Percentiles rank a stretch among this genome's conserved stretches.
phyloP scores from a whole-genome alignment of 2,888 invertebrate species.

The Hypomecis punctinalis region DNA sequence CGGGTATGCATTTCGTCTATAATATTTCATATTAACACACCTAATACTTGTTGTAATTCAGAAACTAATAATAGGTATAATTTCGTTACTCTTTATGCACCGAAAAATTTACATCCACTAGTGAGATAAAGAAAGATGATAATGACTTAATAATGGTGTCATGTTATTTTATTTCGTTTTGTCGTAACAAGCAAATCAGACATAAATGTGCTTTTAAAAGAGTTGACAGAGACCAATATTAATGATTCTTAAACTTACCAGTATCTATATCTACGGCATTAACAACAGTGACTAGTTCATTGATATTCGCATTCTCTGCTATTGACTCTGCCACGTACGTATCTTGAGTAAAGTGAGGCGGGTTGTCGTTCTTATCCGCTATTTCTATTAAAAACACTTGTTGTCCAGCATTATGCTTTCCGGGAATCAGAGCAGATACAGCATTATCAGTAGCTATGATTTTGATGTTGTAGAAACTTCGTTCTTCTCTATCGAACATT shows the following conservation, averaged over 20 bases:
- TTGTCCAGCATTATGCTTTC: slow-evolving; percentile 89
- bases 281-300: slow-evolving; percentile 94
- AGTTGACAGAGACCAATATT: no score
- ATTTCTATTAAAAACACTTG: slow-evolving; percentile 96
- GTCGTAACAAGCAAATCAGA: no score
- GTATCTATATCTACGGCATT: slow-evolving; percentile 95
- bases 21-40: no score
- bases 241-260: slow-evolving; percentile 64
- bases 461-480: slow-evolving; percentile 94
- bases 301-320: slow-evolving; percentile 93
- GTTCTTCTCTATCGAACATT: slow-evolving; percentile 94
- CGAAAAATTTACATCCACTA: no score
- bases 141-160: no score
- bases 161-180: no score
- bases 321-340: slow-evolving; percentile 90
- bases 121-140: no score
- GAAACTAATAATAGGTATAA: no score
- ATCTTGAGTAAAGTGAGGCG: slow-evolving; percentile 93
- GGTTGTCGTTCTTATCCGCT: slow-evolving; percentile 98
- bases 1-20: no score
- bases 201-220: no score
- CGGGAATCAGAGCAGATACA: slow-evolving; percentile 89
- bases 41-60: no score
- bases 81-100: no score
- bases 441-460: slow-evolving; percentile 96